Percentiles rank a stretch among this genome's conserved stretches.
Evolutionary conservation across 2,888 invertebrate genomes (phyloP).

Genomic region (Phorcus lineatus): DNA sequence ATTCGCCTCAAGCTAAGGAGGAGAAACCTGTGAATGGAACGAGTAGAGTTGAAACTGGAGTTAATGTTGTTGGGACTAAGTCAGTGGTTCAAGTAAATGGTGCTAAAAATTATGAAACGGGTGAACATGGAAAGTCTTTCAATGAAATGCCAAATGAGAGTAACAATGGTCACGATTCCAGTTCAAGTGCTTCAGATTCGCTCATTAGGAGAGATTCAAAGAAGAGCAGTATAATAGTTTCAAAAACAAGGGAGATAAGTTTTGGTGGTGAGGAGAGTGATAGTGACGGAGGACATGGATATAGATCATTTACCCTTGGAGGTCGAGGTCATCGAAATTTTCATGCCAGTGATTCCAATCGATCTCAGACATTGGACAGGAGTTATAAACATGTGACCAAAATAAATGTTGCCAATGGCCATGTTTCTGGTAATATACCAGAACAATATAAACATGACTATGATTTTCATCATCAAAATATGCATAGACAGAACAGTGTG

Average conservation of each 20-base stretch:
- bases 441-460: neutral
- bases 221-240: neutral
- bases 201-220: neutral
- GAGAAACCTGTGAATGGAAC: neutral
- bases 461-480: neutral
- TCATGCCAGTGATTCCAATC: neutral
- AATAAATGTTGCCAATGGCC: conserved; percentile 27
- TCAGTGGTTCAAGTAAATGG: neutral
- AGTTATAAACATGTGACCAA: conserved; percentile 31
- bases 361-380: conserved; percentile 27
- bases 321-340: neutral
- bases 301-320: conserved; percentile 7
- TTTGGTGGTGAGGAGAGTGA: conserved; percentile 23
- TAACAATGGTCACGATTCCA: neutral
- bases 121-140: neutral
- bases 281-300: neutral
- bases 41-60: neutral
- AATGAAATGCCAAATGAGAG: neutral
- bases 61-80: too few relatives aligned
- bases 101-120: neutral
- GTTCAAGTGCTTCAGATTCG: neutral
- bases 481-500: neutral
- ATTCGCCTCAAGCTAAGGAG: neutral
- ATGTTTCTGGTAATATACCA: neutral
- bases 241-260: conserved; percentile 4